Conservation (phyloP, 2,888 invertebrate species). For the Unio delphinus region DNA sequence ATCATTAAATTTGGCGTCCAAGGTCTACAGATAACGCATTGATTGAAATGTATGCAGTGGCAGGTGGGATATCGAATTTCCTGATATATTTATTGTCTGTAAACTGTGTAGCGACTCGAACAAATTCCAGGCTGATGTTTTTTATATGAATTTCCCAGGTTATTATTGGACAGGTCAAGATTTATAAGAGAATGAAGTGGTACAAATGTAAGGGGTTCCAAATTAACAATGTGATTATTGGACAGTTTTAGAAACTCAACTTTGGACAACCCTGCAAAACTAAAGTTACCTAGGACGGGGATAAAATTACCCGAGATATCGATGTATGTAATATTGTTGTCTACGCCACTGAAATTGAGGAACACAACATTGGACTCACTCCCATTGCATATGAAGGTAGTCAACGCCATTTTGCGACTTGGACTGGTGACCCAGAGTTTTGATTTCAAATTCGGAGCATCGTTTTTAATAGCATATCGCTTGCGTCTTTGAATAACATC, state of each 20-base stretch:
- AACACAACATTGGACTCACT: slow-evolving; percentile 12
- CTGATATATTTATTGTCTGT: slow-evolving; percentile 10
- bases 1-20: slow-evolving; percentile 20
- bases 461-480: too few relatives aligned
- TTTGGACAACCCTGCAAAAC: slow-evolving; percentile 12
- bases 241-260: slow-evolving; percentile 21
- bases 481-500: too few relatives aligned
- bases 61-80: slow-evolving; percentile 14
- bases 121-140: slow-evolving; percentile 5
- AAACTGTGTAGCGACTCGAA: slow-evolving; percentile 13
- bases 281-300: slow-evolving; percentile 3
- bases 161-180: slow-evolving; percentile 22
- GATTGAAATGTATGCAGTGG: slow-evolving; percentile 9
- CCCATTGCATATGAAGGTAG: slow-evolving; percentile 18
- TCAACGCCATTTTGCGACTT: too few relatives aligned
- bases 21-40: slow-evolving; percentile 1
- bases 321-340: slow-evolving; percentile 20
- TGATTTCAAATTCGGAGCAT: too few relatives aligned
- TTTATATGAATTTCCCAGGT: slow-evolving; percentile 12
- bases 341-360: slow-evolving; percentile 12
- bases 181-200: slow-evolving; percentile 10
- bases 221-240: slow-evolving; percentile 22
- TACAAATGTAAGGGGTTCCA: slow-evolving; percentile 11
- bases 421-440: too few relatives aligned
- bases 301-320: slow-evolving; percentile 28